Base-by-base conservation (phyloP, 2,113 vertebrate species). In the Tragelaphus imberbis region DNA sequence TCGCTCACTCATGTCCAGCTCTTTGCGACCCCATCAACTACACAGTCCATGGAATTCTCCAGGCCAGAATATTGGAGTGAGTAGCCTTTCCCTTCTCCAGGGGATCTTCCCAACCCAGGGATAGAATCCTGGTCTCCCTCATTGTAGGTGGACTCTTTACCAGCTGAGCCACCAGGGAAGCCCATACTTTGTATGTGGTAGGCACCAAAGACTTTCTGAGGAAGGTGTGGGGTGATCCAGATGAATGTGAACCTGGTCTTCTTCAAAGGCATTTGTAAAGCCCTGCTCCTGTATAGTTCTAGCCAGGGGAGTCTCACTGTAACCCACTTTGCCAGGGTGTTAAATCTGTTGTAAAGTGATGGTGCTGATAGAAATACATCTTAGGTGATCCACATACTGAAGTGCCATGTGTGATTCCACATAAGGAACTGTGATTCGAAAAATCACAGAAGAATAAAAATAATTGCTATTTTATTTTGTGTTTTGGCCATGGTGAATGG, bases 1-100 rank as follows among this genome's bases (percentile, higher is more conserved):
- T 23, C 5, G 0, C 21, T 75, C 68, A 40, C 19, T 23, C 1
- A 0, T 75, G 10, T 75, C 68, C 36, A 40, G 1, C 36, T 75
- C 36, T 75, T 75, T 40, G 68, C 1, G 1, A 75, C 36, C 36
- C 68, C 36, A 13, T 40, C 10, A 10, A 40, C 68, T 40, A 40
- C 40, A 40, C 19, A 6, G 68, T 75, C 68, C 36, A 25, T 13
- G 21, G 21, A 40, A 40, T 75, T 75, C 2, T 75, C 5, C 36
- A 75, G 68, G n/a, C 68, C n/a, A 6, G 36, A 25, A 5, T 75
- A 40, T 6, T 19, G 21, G 36, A 75, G 68, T 40, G n/a, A 75
- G 68, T 25, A 75, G 68, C 68, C 68, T 75, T 75, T 75, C n/a
- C 36, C 2, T 40, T 75, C 68, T 40, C 36, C 36, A 13, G 68